These are phyloP conservation scores for Sebastes hubbsi DNA, from an alignment of 2,797 vertebrate species.

Conservation along the genomic window DNA sequence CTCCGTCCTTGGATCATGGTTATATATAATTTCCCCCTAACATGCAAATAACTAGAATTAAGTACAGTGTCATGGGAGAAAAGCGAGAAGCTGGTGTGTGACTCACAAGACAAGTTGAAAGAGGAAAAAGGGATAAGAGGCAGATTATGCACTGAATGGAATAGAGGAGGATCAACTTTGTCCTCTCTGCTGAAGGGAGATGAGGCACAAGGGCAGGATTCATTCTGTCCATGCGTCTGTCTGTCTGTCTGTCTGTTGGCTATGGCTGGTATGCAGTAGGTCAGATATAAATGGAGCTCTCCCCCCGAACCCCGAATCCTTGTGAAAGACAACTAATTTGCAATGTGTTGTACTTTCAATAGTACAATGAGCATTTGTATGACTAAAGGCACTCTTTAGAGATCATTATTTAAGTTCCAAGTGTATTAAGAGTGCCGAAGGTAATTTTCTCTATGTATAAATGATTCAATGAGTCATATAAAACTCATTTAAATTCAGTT, in stretches of 20 bases:
- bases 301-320: background rate
- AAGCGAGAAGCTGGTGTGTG: background rate
- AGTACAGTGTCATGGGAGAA: background rate
- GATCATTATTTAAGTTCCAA: background rate
- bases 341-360: background rate
- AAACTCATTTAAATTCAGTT: background rate
- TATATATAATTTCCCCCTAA: background rate
- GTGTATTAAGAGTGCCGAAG: slow-evolving; percentile 6
- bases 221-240: background rate
- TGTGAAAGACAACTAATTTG: background rate
- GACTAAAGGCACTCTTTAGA: slow-evolving; percentile 31
- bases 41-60: background rate
- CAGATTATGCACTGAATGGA: slow-evolving; percentile 13
- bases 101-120: slow-evolving; percentile 16
- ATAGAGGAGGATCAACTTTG: slow-evolving; percentile 2
- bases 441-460: background rate
- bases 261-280: background rate
- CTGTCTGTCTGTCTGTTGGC: background rate
- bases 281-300: slow-evolving; percentile 19
- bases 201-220: slow-evolving; percentile 12
- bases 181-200: slow-evolving; percentile 7
- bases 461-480: background rate
- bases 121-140: slow-evolving; percentile 22
- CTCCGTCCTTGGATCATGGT: slow-evolving; percentile 8
- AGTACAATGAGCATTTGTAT: background rate